Evolutionary conservation across 2,797 vertebrate genomes (phyloP).

Genomic region (Rhinogobio ventralis): DNA sequence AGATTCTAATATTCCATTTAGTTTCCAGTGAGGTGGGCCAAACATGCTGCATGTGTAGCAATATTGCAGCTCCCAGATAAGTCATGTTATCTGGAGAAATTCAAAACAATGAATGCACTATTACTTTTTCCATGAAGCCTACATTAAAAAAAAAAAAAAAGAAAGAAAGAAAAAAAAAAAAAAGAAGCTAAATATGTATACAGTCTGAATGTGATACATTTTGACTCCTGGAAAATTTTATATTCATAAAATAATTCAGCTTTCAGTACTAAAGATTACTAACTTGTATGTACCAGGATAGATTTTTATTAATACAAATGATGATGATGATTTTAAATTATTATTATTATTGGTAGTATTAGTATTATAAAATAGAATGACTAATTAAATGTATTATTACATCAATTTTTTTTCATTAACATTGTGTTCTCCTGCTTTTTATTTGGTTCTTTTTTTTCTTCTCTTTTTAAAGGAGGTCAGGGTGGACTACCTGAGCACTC

Average conservation of each 20-base stretch:
- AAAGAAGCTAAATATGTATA: not conserved
- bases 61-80: conserved; percentile 35
- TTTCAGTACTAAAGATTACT: not conserved
- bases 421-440: too few species aligned
- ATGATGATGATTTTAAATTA: not conserved
- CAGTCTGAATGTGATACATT: not conserved
- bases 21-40: conserved; percentile 58
- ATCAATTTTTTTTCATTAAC: too few species aligned
- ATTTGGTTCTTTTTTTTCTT: not conserved
- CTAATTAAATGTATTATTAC: not conserved
- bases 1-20: conserved; percentile 57
- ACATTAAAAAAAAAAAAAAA: not conserved
- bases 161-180: not conserved
- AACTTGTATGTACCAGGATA: not conserved
- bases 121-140: not conserved
- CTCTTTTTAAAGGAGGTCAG: not conserved
- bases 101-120: conserved; percentile 24
- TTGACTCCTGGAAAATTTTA: not conserved
- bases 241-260: not conserved
- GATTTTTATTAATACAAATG: not conserved
- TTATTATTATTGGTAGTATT: not conserved
- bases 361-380: not conserved
- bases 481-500: not conserved
- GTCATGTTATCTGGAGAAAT: conserved; percentile 29
- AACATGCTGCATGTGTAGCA: conserved; percentile 45